phyloP scores from a whole-genome alignment of 2,888 invertebrate genomes.

The Meiosimyza decipiens region DNA sequence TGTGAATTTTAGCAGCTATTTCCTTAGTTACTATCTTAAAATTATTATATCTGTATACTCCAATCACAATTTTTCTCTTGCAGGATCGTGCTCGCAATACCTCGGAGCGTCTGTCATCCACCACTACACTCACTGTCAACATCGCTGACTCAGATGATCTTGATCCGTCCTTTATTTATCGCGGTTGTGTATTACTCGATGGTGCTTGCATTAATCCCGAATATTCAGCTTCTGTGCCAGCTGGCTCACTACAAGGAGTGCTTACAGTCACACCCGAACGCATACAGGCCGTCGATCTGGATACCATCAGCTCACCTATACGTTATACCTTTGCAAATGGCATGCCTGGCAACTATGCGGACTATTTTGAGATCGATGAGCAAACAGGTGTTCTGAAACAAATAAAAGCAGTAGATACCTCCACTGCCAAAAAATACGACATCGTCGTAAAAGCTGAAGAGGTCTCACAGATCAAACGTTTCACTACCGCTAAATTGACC shows the following conservation, averaged over 20 bases:
- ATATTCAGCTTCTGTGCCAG: slow-evolving; percentile 82
- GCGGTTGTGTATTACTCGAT: slow-evolving; percentile 83
- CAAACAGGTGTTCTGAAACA: slow-evolving; percentile 85
- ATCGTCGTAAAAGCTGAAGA: slow-evolving; percentile 89
- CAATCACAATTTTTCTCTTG: background rate
- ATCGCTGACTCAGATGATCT: slow-evolving; percentile 91
- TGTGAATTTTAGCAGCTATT: too few relatives aligned
- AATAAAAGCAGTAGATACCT: slow-evolving; percentile 82
- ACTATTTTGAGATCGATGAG: slow-evolving; percentile 86
- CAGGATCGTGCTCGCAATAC: slow-evolving; percentile 88
- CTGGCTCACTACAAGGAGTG: slow-evolving; percentile 83
- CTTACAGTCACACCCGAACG: slow-evolving; percentile 86
- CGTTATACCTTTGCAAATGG: slow-evolving; percentile 85
- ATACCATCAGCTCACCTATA: slow-evolving; percentile 86
- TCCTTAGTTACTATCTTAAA: too few relatives aligned
- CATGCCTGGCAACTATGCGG: slow-evolving; percentile 79
- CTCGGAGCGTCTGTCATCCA: slow-evolving; percentile 81
- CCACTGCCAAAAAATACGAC: slow-evolving; percentile 81
- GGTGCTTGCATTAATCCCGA: slow-evolving; percentile 90
- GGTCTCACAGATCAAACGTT: slow-evolving; percentile 80
- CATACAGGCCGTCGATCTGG: slow-evolving; percentile 91
- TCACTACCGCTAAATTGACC: slow-evolving; percentile 83
- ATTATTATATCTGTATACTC: background rate
- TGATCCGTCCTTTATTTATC: slow-evolving; percentile 90
- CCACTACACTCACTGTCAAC: slow-evolving; percentile 85